phyloP scores from a whole-genome alignment of 2,888 invertebrate genomes.

The Dynastes hyllus region DNA sequence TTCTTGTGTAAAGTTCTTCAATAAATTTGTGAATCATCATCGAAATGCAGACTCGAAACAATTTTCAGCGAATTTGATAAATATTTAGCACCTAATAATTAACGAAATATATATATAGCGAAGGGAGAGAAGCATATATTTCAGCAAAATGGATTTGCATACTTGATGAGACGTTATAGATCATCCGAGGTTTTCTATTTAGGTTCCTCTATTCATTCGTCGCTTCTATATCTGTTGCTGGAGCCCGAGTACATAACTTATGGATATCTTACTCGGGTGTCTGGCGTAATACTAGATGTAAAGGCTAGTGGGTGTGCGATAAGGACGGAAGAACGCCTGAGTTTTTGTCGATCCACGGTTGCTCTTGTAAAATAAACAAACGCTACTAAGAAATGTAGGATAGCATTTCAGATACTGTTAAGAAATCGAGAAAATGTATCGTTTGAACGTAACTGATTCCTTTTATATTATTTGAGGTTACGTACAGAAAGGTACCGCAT shows the following conservation, averaged over 20 bases:
- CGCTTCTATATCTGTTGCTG: constrained; percentile 21
- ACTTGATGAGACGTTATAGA: constrained; percentile 40
- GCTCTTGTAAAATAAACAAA: too few species aligned
- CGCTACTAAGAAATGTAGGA: too few species aligned
- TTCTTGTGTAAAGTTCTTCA: neutral
- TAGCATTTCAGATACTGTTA: too few species aligned
- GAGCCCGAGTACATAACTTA: constrained; percentile 17
- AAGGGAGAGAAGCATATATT: constrained; percentile 18
- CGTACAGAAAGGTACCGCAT: too few species aligned
- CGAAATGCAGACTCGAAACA: constrained; percentile 5
- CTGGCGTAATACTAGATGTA: too few species aligned
- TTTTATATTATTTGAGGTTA: too few species aligned
- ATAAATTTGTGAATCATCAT: neutral
- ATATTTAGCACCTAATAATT: constrained; percentile 44
- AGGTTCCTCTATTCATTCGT: constrained; percentile 5
- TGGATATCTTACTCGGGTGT: neutral
- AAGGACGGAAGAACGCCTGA: too few species aligned
- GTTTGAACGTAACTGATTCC: too few species aligned
- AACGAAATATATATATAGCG: constrained; percentile 14
- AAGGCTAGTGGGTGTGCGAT: too few species aligned
- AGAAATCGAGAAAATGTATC: too few species aligned
- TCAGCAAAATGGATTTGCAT: constrained; percentile 43
- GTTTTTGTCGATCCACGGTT: too few species aligned
- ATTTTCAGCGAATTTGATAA: constrained; percentile 35
- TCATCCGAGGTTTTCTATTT: constrained; percentile 35